Evolutionary conservation across 1,140 invertebrate genomes (phyloP), one percentile per base, ranked within the genome.

Genomic region (Neelides sp.): DNA sequence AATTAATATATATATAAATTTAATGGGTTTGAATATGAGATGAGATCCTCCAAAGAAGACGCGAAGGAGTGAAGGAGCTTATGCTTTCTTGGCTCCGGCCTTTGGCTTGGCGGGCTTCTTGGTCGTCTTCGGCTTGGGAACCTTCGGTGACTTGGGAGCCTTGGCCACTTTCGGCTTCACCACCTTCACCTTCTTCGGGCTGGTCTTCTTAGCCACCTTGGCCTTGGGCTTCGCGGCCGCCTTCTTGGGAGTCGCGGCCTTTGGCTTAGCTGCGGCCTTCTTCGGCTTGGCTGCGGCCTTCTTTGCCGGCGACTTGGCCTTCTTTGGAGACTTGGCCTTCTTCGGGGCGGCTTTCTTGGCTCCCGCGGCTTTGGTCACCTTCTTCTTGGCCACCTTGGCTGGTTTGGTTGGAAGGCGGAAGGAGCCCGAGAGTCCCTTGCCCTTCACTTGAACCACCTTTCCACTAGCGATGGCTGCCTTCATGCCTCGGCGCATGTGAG

Each of bases 401-500:
- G 62, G 61, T 19, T 57, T 60, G 7, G 60, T 58, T 0, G 57
- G 59, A 8, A 77, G 56, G 61, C 76, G 77, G 68, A 78, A 78
- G 2, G 73, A 75, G 26, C 75, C 76, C 34, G 73, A 69, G 0
- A 75, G 76, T 10, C 76, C 75, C 58, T 76, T 77, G 20, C 76
- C 76, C 59, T 78, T 78, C 22, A 74, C 73, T 65, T 76, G 74
- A 4, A 47, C 36, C 8, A 79, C 56, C 2, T 66, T 64, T 28
- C 75, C 75, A 26, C 66, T 68, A 0, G 65, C 67, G 17, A 78
- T 73, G 22, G 75, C 74, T 40, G 65, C 65, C 61, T 76, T 77
- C 55, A 78, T 58, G 46, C 74, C 76, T 51, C 75, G 75, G 56
- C 72, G 75, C 50, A 77, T 75, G 66, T 75, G 76, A 13, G 74